Evolutionary conservation across 1,140 invertebrate genomes (phyloP), one percentile per base, ranked within the genome.

Genomic region (Aethina tumida): DNA sequence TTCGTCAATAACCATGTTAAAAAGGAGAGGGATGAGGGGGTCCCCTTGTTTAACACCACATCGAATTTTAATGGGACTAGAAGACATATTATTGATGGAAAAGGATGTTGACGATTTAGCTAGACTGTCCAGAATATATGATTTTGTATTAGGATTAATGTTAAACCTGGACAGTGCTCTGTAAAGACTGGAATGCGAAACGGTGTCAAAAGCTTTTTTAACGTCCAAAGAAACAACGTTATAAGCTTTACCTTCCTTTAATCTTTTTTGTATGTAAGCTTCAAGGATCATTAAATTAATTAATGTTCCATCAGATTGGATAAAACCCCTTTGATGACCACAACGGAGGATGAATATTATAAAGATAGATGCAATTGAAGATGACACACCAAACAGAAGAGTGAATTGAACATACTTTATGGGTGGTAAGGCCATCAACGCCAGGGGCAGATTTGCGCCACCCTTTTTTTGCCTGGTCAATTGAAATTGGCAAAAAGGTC

Each of bases 121-220:
- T 7, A 7, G n/a, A n/a, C n/a, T 24, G 22, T 7, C 22, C 22
- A 24, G n/a, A 7, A 24, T 24, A n/a, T 24, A 24, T 7, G 6
- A n/a, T 24, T 24, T n/a, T 7, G 22, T 24, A 7, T 7, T 24
- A 7, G 7, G 6, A n/a, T 24, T n/a, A 7, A 24, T 24, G n/a
- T 24, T 24, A n/a, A 24, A 24, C 22, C 22, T 7, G 6, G 22
- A 7, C n/a, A 24, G 22, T n/a, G 22, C 22, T 24, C 22, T 24
- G 6, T 7, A 7, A 24, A 24, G 7, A n/a, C 6, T 7, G 22
- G 22, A 24, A 7, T 24, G 7, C 6, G 22, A 24, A 24, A 24
- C n/a, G 22, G 22, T 24, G n/a, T 24, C 22, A n/a, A 24, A 24
- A 24, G 22, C 22, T n/a, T 24, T 24, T n/a, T 24, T 24, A 7